These are phyloP conservation scores for Mesaphorura yosii DNA, from an alignment of 1,140 invertebrate species.

Conservation along the genomic window DNA sequence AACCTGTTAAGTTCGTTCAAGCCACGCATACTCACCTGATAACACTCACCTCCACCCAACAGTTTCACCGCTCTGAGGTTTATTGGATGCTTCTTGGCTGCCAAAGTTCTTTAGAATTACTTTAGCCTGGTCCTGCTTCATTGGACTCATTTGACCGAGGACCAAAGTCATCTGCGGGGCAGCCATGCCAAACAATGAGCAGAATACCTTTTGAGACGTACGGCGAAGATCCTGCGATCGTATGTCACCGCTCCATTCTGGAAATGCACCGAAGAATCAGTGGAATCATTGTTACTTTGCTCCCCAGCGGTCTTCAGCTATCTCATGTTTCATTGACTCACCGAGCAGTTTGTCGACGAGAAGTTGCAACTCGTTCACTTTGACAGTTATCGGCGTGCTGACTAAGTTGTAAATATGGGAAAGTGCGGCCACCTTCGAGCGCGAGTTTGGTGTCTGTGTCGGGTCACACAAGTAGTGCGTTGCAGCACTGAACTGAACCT, in stretches of 20 bases:
- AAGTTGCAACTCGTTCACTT: slow-evolving; percentile 25
- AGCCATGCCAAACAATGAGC: slow-evolving; percentile 29
- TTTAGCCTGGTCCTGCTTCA: slow-evolving; percentile 30
- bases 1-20: too few relatives aligned
- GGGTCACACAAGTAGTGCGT: slow-evolving; percentile 31
- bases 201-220: slow-evolving; percentile 29
- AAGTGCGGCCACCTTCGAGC: slow-evolving; percentile 25
- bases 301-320: too few relatives aligned
- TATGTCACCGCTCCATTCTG: slow-evolving; percentile 29
- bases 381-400: slow-evolving; percentile 25
- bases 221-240: slow-evolving; percentile 27
- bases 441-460: slow-evolving; percentile 29
- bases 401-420: slow-evolving; percentile 28
- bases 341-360: slow-evolving; percentile 30
- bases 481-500: slow-evolving; percentile 30
- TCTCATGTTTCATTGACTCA: too few relatives aligned
- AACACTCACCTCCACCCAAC: slow-evolving; percentile 9
- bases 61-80: slow-evolving; percentile 12
- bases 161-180: slow-evolving; percentile 30
- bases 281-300: not conserved
- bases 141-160: slow-evolving; percentile 18
- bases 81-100: slow-evolving; percentile 12
- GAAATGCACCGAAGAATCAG: not conserved
- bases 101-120: slow-evolving; percentile 25
- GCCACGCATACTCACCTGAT: too few relatives aligned